Conservation (phyloP, 1,140 invertebrate genomes). For the Meteorus sp. region DNA sequence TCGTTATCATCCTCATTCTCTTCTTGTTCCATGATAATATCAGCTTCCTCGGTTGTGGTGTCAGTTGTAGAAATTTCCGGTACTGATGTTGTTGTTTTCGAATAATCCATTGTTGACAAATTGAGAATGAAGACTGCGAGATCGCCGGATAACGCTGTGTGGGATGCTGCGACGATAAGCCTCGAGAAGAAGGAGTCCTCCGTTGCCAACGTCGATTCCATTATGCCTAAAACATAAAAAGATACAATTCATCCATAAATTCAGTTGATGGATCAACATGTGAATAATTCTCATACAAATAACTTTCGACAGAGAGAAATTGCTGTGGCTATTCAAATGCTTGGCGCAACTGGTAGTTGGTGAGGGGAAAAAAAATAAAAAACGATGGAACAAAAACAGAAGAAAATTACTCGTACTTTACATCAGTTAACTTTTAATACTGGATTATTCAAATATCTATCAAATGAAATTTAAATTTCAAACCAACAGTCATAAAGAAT, state of each 20-base stretch:
- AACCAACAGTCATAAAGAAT: too few relatives aligned
- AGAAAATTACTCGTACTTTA: too few relatives aligned
- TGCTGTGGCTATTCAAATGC: too few relatives aligned
- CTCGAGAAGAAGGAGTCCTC: constrained; percentile 38
- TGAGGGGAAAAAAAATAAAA: too few relatives aligned
- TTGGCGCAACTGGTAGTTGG: too few relatives aligned
- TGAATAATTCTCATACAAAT: too few relatives aligned
- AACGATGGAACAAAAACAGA: too few relatives aligned
- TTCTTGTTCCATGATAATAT: constrained; percentile 32
- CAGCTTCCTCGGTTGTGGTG: constrained; percentile 25
- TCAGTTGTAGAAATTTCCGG: constrained; percentile 23
- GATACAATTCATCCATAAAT: constrained; percentile 3
- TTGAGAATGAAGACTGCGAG: constrained; percentile 62
- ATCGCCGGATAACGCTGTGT: constrained; percentile 69
- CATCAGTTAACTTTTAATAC: too few relatives aligned
- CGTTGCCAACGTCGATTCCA: constrained; percentile 38
- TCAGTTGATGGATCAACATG: too few relatives aligned
- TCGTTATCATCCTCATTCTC: constrained; percentile 24
- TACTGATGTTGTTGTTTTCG: constrained; percentile 20
- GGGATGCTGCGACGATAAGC: constrained; percentile 55
- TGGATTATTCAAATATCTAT: too few relatives aligned
- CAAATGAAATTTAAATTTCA: too few relatives aligned
- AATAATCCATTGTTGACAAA: constrained; percentile 27
- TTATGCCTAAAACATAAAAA: constrained; percentile 37
- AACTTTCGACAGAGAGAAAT: neutral